These are phyloP conservation scores for Bombus haemorrhoidalis DNA, from an alignment of 1,140 invertebrate species.

Conservation along the genomic window DNA sequence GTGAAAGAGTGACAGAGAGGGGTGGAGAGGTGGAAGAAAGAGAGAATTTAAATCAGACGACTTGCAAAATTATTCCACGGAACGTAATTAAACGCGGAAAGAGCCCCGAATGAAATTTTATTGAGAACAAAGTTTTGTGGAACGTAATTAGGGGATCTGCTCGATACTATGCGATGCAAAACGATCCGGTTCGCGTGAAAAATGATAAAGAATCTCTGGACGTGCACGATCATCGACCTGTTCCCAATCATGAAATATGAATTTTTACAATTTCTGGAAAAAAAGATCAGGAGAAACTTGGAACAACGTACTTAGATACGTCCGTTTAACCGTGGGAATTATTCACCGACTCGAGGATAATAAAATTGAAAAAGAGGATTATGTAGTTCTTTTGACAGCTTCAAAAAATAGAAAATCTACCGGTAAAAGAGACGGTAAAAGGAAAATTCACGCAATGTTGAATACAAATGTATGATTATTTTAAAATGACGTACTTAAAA, in stretches of 20 bases:
- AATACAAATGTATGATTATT: not conserved
- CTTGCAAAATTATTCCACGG: slow-evolving; percentile 27
- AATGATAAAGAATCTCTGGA: not conserved
- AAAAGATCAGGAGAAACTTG: not conserved
- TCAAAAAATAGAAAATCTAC: not conserved
- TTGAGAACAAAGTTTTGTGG: slow-evolving; percentile 13
- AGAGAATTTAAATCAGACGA: slow-evolving; percentile 5
- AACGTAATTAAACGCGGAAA: slow-evolving; percentile 25
- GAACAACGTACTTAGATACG: not conserved
- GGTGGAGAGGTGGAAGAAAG: accelerated
- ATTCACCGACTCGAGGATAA: not conserved
- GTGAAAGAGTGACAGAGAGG: not conserved
- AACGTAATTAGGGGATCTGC: not conserved
- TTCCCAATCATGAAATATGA: not conserved
- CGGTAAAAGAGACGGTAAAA: not conserved
- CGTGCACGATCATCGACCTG: not conserved
- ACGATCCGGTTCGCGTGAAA: not conserved
- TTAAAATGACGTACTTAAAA: not conserved
- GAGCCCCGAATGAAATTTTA: not conserved
- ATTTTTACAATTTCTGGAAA: not conserved
- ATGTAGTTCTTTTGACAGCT: not conserved
- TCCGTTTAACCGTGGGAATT: not conserved
- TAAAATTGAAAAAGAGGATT: not conserved
- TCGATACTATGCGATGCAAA: not conserved
- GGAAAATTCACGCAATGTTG: not conserved